These are phyloP conservation scores for Gymnoscopelus braueri DNA, from an alignment of 2,797 vertebrate genomes.

Conservation along the genomic window DNA sequence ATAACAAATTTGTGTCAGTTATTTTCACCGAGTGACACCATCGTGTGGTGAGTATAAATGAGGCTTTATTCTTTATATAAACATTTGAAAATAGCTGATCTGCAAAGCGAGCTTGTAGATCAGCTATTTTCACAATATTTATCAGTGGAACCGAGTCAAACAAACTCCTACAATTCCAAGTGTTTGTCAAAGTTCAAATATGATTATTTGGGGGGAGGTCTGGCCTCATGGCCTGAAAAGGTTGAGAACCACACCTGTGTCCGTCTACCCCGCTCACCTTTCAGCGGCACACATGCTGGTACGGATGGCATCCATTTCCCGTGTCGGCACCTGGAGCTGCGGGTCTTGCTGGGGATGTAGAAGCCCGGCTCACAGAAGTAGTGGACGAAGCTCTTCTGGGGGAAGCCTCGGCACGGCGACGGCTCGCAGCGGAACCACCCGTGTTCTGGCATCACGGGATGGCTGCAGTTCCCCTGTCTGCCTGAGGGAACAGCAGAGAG, in stretches of 20 bases:
- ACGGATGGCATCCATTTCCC: slow-evolving; percentile 68
- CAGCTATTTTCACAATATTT: no score
- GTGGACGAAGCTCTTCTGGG: slow-evolving; percentile 66
- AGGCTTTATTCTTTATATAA: no score
- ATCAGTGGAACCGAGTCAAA: no score
- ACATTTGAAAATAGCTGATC: no score
- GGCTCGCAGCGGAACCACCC: slow-evolving; percentile 79
- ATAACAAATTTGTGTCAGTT: no score
- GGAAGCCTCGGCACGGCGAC: slow-evolving; percentile 78
- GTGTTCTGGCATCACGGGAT: slow-evolving; percentile 77
- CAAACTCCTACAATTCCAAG: no score
- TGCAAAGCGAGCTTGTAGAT: no score
- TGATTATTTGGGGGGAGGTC: no score
- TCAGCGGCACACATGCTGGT: slow-evolving; percentile 61
- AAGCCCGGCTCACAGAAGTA: slow-evolving; percentile 79
- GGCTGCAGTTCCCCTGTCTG: slow-evolving; percentile 71
- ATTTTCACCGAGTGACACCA: no score
- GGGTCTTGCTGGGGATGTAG: slow-evolving; percentile 36
- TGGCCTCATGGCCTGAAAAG: background rate
- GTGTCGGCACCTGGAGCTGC: slow-evolving; percentile 61
- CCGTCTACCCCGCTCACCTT: slow-evolving; percentile 57
- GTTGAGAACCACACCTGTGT: background rate
- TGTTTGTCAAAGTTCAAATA: no score
- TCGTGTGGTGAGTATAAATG: no score
- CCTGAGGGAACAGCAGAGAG: slow-evolving; percentile 48